Conservation (phyloP, 2,888 invertebrate species). For the Yponomeuta malinellus region DNA sequence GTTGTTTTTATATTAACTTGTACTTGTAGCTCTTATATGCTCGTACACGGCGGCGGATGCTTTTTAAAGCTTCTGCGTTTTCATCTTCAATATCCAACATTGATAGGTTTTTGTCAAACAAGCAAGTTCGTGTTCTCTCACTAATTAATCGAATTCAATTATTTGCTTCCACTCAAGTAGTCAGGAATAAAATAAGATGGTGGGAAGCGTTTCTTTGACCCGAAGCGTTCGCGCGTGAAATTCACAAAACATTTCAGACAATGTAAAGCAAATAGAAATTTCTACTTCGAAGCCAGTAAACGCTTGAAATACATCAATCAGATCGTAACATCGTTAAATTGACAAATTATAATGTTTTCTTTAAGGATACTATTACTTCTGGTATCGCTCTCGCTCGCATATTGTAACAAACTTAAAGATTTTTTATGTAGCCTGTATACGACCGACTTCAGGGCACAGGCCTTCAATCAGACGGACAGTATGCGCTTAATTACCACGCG, state of each 20-base stretch:
- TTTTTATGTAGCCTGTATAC: too few species aligned
- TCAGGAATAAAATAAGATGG: conserved; percentile 46
- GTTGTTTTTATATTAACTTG: neutral
- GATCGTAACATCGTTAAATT: neutral
- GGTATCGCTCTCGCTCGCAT: too few species aligned
- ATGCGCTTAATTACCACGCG: too few species aligned
- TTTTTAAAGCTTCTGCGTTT: neutral
- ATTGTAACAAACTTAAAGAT: too few species aligned
- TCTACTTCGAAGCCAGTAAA: neutral
- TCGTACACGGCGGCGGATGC: neutral
- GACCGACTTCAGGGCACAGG: too few species aligned
- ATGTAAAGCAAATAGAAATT: neutral
- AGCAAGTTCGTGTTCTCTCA: neutral
- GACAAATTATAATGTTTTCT: too few species aligned
- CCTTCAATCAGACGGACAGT: too few species aligned
- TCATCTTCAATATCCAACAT: neutral
- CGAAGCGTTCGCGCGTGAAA: conserved; percentile 50
- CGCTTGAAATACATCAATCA: neutral
- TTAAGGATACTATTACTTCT: too few species aligned
- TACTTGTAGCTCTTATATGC: neutral
- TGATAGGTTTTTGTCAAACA: neutral
- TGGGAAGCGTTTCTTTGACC: conserved; percentile 40
- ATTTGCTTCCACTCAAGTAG: conserved; percentile 60
- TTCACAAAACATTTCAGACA: conserved; percentile 42
- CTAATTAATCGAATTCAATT: conserved; percentile 46